Evolutionary conservation across 2,888 invertebrate species (phyloP).

Genomic region (Ferrisia virgata): DNA sequence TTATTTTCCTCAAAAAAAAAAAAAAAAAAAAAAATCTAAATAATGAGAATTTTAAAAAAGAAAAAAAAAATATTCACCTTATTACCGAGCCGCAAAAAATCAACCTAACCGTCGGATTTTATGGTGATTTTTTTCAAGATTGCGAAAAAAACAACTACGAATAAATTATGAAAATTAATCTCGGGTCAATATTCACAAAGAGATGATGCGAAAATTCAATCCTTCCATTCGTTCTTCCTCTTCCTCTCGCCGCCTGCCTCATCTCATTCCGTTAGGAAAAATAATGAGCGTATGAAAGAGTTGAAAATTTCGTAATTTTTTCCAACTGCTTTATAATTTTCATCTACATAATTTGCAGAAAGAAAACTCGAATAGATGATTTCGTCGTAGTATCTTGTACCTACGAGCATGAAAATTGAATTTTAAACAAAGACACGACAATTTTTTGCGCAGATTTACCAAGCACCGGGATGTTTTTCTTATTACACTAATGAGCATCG

Average conservation of each 20-base stretch:
- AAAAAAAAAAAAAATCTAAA: no score
- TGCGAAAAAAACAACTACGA: neutral
- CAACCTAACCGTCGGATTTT: no score
- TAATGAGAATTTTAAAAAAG: no score
- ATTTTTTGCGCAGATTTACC: neutral
- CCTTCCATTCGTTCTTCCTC: neutral
- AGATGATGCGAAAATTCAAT: neutral
- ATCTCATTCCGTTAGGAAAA: neutral
- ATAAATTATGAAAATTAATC: neutral
- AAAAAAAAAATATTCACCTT: no score
- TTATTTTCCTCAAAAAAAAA: neutral
- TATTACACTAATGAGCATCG: neutral
- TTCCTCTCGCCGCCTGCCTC: neutral
- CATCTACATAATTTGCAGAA: neutral
- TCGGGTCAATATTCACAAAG: neutral
- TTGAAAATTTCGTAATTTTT: neutral
- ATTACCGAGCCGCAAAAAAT: no score
- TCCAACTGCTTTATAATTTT: neutral
- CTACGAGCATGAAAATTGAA: neutral
- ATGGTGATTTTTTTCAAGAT: no score
- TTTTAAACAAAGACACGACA: neutral
- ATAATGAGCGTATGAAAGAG: neutral
- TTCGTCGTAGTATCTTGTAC: neutral
- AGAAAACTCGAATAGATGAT: neutral
- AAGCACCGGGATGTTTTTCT: neutral